These are phyloP conservation scores for Chaetodon trifasciatus DNA, from an alignment of 2,797 vertebrate genomes.

Conservation along the genomic window DNA sequence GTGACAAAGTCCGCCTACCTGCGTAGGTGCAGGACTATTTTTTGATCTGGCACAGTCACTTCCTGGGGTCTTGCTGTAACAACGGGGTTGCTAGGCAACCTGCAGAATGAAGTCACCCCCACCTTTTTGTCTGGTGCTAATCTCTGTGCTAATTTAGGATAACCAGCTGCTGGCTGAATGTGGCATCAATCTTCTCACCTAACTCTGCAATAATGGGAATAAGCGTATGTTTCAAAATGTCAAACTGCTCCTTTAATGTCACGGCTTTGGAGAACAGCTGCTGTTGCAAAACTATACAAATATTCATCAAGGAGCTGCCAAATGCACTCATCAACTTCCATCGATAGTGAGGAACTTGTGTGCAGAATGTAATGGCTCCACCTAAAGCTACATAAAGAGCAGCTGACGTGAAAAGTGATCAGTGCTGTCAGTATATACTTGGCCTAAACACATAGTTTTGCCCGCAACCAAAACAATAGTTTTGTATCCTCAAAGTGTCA, in stretches of 20 bases:
- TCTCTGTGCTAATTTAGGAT: background rate
- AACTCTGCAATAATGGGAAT: background rate
- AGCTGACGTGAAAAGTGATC: background rate
- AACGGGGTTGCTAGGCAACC: background rate
- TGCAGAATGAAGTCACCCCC: background rate
- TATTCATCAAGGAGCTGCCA: background rate
- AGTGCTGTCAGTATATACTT: background rate
- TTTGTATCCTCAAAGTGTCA: slow-evolving; percentile 2
- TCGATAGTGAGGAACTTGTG: background rate
- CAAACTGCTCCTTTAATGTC: slow-evolving; percentile 1
- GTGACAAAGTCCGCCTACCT: background rate
- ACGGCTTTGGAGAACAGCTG: background rate
- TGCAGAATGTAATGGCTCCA: background rate
- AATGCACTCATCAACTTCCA: background rate
- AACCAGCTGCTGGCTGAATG: background rate
- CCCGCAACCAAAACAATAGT: background rate
- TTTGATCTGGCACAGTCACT: background rate
- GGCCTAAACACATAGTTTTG: background rate
- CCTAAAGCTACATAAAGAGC: background rate
- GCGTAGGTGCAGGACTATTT: background rate
- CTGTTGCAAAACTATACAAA: background rate
- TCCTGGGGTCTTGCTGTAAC: background rate
- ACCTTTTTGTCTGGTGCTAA: background rate
- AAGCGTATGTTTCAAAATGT: slow-evolving; percentile 12
- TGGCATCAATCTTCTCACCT: background rate